Conservation (phyloP, 1,140 invertebrate species). For the Cyclargus thomasi region DNA sequence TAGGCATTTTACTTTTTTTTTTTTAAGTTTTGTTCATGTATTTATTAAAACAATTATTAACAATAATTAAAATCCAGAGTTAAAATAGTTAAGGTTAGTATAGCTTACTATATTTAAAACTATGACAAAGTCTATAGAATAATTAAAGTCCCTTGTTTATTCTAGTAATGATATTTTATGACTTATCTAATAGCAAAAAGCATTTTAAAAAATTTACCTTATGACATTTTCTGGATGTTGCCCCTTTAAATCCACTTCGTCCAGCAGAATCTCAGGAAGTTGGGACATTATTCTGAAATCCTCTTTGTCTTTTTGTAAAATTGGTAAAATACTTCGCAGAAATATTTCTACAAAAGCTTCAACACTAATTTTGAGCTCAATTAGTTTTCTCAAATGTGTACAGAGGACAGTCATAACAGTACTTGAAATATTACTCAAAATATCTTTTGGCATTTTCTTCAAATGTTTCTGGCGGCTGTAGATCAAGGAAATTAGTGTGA, state of each 20-base stretch:
- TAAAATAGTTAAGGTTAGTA: too few species aligned
- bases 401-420: constrained; percentile 71
- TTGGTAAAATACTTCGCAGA: constrained; percentile 54
- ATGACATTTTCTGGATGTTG: constrained; percentile 68
- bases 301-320: constrained; percentile 54
- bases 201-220: constrained; percentile 50
- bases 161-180: too few species aligned
- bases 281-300: constrained; percentile 56
- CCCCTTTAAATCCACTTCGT: constrained; percentile 73
- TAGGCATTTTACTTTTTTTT: too few species aligned
- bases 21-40: too few species aligned
- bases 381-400: constrained; percentile 70
- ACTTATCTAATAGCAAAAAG: neutral
- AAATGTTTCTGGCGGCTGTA: constrained; percentile 77
- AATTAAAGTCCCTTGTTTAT: too few species aligned
- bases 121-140: too few species aligned
- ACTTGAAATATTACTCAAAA: constrained; percentile 70
- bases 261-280: constrained; percentile 73
- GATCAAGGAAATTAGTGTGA: constrained; percentile 77
- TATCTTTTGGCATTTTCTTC: constrained; percentile 69
- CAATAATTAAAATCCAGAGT: too few species aligned
- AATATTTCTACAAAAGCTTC: constrained; percentile 75
- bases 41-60: too few species aligned
- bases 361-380: constrained; percentile 69
- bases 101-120: too few species aligned